Percentiles rank a stretch among this genome's conserved stretches.
Evolutionary conservation across 1,140 invertebrate genomes (phyloP).

Genomic region (Epicauta chinensis): DNA sequence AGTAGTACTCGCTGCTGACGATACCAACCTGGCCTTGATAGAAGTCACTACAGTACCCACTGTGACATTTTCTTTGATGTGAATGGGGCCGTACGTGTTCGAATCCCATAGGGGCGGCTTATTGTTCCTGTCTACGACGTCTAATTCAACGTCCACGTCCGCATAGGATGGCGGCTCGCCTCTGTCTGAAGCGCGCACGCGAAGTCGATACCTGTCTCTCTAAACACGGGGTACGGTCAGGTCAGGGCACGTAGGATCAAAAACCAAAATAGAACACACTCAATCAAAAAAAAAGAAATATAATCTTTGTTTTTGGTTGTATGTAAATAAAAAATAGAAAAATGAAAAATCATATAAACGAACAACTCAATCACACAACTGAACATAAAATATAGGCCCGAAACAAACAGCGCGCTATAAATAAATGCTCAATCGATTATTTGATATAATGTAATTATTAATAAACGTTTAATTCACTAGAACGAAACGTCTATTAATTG

Average conservation of each 20-base stretch:
- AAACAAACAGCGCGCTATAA: neutral
- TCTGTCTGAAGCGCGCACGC: slow-evolving; percentile 87
- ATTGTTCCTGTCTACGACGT: slow-evolving; percentile 96
- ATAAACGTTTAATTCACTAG: neutral
- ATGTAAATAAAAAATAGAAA: slow-evolving; percentile 6
- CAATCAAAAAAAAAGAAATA: slow-evolving; percentile 25
- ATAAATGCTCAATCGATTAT: neutral
- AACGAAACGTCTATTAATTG: neutral
- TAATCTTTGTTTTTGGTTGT: slow-evolving; percentile 2
- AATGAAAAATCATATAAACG: slow-evolving; percentile 26
- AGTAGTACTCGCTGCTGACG: slow-evolving; percentile 34
- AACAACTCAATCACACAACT: slow-evolving; percentile 39
- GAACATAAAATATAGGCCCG: slow-evolving; percentile 21
- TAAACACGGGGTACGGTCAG: slow-evolving; percentile 49
- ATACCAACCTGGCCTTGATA: slow-evolving; percentile 96
- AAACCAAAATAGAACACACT: slow-evolving; percentile 39
- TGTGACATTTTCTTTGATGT: slow-evolving; percentile 96
- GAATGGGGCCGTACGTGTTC: slow-evolving; percentile 88
- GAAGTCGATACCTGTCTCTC: slow-evolving; percentile 90
- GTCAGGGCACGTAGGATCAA: slow-evolving; percentile 38
- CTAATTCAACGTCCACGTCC: slow-evolving; percentile 93
- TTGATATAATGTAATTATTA: neutral
- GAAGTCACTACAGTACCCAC: slow-evolving; percentile 94
- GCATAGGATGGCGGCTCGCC: slow-evolving; percentile 81
- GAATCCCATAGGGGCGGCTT: slow-evolving; percentile 94